Base-by-base conservation (phyloP, 2,113 vertebrate species). In the Mesembrinibis cayennensis region DNA sequence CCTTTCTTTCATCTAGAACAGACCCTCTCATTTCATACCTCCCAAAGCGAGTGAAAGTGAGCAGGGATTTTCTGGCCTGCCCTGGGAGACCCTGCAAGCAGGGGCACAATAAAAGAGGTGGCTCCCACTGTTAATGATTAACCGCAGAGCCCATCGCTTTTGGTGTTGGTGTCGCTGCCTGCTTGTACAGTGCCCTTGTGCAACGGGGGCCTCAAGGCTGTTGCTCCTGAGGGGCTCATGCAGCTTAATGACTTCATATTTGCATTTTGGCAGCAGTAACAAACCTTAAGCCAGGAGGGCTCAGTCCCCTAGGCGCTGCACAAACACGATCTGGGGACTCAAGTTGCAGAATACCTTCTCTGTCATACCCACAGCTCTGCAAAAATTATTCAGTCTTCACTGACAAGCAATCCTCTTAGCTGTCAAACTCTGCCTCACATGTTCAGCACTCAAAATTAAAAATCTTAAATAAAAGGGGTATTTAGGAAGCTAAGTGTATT, bases 401-500 rank as follows among this genome's bases (percentile, higher is more conserved):
- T 87, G 82, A 73, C 49, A 97, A 63, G 38, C 34, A 61, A 17
- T 76, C 19, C 45, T 82, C 36, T 72, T 82, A 58, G 82, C 74
- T 95, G 84, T 84, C 94, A 95, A 90, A 91, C 70, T 95, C 81
- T 84, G 61, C 50, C 50, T 95, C 50, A 45, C 32, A 22, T 34
- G 34, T 84, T 97, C 58, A 6, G 65, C 53, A 32, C 23, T 79
- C 23, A 56, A 56, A 98, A 97, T 94, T 90, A 85, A 93, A 78
- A 38, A 85, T 65, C 77, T 97, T 92, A 80, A 95, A 86, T 72
- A 93, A 96, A 94, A 91, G 4, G 9, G 36, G 34, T 86, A 74
- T 95, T 93, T 95, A 82, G 78, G 94, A 93, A 87, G 67, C 50
- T 95, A 94, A 90, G 92, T 96, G 30, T 94, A 93, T 84, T 96